These are phyloP conservation scores for Leptinotarsa tumamoca DNA, from an alignment of 2,888 invertebrate genomes.

Conservation along the genomic window DNA sequence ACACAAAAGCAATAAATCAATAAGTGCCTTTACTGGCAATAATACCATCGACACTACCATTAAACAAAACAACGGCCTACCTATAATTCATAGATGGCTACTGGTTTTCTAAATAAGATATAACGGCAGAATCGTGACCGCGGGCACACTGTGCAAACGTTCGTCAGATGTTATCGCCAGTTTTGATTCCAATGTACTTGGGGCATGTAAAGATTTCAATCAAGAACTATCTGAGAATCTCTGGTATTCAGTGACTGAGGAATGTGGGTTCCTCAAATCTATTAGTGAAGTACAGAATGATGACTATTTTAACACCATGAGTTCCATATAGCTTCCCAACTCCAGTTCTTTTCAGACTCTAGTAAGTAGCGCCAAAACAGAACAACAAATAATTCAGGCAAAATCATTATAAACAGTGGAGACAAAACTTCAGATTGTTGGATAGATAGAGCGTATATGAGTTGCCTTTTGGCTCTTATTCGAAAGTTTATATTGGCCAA, in stretches of 20 bases:
- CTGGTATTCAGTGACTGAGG: background rate
- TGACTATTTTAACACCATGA: too few species aligned
- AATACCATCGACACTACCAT: conserved; percentile 19
- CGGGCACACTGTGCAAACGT: conserved; percentile 13
- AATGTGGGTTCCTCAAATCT: background rate
- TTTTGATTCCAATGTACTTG: conserved; percentile 10
- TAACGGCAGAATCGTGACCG: conserved; percentile 23
- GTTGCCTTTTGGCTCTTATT: too few species aligned
- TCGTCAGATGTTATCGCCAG: conserved; percentile 23
- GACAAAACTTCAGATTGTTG: too few species aligned
- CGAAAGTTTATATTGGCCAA: too few species aligned
- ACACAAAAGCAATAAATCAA: conserved; percentile 18
- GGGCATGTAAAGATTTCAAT: background rate
- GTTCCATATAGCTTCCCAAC: too few species aligned
- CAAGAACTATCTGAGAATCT: background rate
- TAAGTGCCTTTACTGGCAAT: conserved; percentile 8
- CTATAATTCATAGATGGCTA: conserved; percentile 22
- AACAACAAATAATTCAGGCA: too few species aligned
- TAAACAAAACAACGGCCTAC: conserved; percentile 21
- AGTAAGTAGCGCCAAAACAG: too few species aligned
- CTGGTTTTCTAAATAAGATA: conserved; percentile 27
- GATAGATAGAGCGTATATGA: too few species aligned
- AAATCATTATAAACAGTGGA: too few species aligned
- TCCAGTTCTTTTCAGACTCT: too few species aligned
- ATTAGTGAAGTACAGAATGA: too few species aligned